These are phyloP conservation scores for Acipenser oxyrinchus DNA, from an alignment of 2,797 vertebrate genomes.

Conservation along the genomic window DNA sequence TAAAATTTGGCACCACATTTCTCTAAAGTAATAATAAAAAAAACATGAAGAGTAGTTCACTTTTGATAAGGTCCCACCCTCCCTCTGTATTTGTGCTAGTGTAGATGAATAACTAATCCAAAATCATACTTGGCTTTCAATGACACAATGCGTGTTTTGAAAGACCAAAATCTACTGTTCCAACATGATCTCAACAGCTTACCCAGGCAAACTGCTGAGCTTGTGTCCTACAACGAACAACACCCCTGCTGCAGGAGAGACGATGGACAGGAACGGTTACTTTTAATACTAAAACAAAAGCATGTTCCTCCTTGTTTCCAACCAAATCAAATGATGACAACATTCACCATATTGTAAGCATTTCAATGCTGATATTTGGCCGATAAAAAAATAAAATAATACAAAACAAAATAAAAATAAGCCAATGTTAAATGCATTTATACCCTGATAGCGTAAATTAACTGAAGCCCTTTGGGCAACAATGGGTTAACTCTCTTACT, in stretches of 20 bases:
- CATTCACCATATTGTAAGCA: too few species aligned
- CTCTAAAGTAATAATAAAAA: not conserved
- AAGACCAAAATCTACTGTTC: slow-evolving; percentile 16
- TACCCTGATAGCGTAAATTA: too few species aligned
- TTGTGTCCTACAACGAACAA: slow-evolving; percentile 3
- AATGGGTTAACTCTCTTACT: too few species aligned
- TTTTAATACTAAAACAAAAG: too few species aligned
- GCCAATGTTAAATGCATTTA: too few species aligned
- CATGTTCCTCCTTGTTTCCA: too few species aligned
- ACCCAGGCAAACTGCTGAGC: slow-evolving; percentile 22
- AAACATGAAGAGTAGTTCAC: not conserved
- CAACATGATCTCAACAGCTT: slow-evolving; percentile 7
- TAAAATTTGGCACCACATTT: slow-evolving; percentile 7
- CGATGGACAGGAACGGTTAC: too few species aligned
- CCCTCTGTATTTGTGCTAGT: slow-evolving; percentile 4
- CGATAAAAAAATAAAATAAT: too few species aligned
- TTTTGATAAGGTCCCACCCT: slow-evolving; percentile 2
- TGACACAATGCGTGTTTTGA: slow-evolving; percentile 23
- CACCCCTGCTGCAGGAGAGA: not conserved
- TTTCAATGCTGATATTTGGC: too few species aligned
- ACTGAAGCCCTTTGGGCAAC: too few species aligned
- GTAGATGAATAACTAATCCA: slow-evolving; percentile 11
- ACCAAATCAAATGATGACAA: too few species aligned
- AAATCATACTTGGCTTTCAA: slow-evolving; percentile 6
- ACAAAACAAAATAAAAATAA: too few species aligned